A percentile compares a stretch with the other conserved stretches of the same genome.
phyloP scores from a whole-genome alignment of 2,113 vertebrate genomes.

The Macrotis lagotis region DNA sequence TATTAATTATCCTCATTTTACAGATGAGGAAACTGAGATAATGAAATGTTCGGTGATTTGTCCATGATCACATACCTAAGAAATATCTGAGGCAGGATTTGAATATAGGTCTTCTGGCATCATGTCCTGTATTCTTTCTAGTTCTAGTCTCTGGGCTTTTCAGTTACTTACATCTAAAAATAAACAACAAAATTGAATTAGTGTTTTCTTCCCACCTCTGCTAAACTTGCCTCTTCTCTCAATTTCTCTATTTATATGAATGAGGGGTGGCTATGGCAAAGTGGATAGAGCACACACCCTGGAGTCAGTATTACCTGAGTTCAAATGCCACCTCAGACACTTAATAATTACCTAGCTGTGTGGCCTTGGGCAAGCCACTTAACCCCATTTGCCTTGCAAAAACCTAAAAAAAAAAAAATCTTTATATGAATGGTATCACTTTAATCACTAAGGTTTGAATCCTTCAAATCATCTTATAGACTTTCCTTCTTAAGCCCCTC shows the following conservation, averaged over 20 bases:
- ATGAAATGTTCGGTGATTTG: not conserved
- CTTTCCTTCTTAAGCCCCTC: not conserved
- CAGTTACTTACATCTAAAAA: not conserved
- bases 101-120: not conserved
- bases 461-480: not conserved
- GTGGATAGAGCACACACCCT: too few relatives aligned
- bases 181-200: not conserved
- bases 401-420: too few relatives aligned
- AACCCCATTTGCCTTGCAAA: too few relatives aligned
- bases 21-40: not conserved
- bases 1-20: not conserved
- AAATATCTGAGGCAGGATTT: not conserved
- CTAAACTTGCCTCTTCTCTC: not conserved
- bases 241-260: not conserved
- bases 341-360: too few relatives aligned
- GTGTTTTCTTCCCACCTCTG: not conserved
- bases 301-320: too few relatives aligned
- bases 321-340: too few relatives aligned
- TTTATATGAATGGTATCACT: not conserved
- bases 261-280: too few relatives aligned
- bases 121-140: not conserved
- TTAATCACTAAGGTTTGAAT: not conserved
- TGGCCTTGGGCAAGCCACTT: too few relatives aligned
- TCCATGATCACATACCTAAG: not conserved
- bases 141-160: not conserved